phyloP scores from a whole-genome alignment of 2,113 vertebrate species.

The Apodemus sylvaticus region DNA sequence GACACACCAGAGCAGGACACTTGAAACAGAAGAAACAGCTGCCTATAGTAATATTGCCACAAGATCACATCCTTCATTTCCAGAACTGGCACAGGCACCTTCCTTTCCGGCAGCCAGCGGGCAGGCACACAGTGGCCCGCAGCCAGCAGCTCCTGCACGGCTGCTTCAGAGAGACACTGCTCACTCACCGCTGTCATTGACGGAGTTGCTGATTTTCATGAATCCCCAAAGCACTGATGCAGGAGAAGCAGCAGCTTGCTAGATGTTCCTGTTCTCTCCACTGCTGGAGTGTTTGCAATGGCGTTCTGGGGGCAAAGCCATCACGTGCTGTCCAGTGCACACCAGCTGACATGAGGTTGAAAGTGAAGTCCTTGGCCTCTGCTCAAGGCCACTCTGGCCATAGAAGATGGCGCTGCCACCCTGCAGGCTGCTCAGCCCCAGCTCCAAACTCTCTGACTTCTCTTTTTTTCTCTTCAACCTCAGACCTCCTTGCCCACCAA shows the following conservation, averaged over 20 bases:
- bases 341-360: neutral
- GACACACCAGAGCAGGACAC: neutral
- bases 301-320: neutral
- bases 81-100: neutral
- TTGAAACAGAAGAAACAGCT: neutral
- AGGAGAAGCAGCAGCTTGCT: neutral
- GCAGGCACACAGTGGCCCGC: neutral
- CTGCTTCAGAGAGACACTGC: neutral
- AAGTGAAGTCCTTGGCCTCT: neutral
- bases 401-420: neutral
- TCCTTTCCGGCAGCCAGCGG: neutral
- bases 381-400: neutral
- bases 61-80: neutral
- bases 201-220: neutral
- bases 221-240: neutral
- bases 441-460: no score
- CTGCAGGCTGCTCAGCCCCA: neutral
- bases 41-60: neutral
- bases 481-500: neutral
- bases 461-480: no score
- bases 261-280: neutral
- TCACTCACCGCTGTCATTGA: neutral
- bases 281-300: neutral
- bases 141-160: neutral
- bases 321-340: neutral